A percentile compares a stretch with the other conserved stretches of the same genome.
phyloP scores from a whole-genome alignment of 2,797 vertebrate species.

The Xenops minutus region DNA sequence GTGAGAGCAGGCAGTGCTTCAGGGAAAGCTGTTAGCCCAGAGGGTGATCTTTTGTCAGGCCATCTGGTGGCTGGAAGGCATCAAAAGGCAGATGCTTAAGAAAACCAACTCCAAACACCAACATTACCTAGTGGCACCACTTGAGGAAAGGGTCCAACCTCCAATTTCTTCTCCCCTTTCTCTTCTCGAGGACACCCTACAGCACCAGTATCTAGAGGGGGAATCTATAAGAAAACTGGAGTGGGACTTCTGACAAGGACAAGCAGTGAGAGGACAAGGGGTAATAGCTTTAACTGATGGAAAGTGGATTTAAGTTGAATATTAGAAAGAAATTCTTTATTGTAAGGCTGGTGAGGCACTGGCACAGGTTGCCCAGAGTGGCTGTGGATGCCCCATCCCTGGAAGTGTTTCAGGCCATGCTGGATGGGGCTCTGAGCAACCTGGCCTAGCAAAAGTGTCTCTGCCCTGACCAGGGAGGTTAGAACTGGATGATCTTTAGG shows the following conservation, averaged over 20 bases:
- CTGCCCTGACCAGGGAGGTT: background rate
- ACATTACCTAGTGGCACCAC: background rate
- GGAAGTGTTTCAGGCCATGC: background rate
- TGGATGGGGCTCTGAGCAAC: background rate
- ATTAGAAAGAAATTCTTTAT: background rate
- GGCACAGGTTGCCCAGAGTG: background rate
- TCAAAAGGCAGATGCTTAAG: background rate
- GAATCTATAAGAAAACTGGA: background rate
- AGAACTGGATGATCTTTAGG: background rate
- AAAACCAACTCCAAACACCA: background rate
- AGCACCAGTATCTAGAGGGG: background rate
- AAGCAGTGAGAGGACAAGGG: background rate
- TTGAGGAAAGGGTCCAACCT: background rate
- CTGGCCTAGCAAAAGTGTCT: background rate
- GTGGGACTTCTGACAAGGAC: background rate
- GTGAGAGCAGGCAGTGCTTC: background rate
- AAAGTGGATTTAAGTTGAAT: background rate
- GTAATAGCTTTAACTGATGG: background rate
- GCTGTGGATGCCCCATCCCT: background rate
- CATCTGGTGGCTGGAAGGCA: background rate
- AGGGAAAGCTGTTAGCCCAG: background rate
- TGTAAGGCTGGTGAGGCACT: background rate
- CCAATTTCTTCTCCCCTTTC: background rate
- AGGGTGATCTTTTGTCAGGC: background rate
- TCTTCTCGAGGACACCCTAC: background rate